Percentiles rank a stretch among this genome's conserved stretches.
These are phyloP conservation scores for Galeopsomyia nigrocyanea DNA, from an alignment of 2,888 invertebrate genomes.

Conservation along the genomic window DNA sequence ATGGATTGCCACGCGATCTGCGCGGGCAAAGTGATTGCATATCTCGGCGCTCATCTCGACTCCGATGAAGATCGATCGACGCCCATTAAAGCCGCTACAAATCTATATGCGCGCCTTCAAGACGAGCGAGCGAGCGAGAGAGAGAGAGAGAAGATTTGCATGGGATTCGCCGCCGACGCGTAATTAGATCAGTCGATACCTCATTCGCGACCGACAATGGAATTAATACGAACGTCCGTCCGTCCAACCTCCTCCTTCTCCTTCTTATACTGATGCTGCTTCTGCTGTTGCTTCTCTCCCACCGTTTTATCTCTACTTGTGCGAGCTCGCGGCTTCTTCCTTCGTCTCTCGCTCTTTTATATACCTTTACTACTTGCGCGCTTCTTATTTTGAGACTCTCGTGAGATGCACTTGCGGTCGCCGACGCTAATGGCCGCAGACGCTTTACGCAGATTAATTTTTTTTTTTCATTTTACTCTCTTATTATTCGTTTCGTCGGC, in stretches of 20 bases:
- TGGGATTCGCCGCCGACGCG: constrained; percentile 35
- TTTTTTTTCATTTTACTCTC: constrained; percentile 2
- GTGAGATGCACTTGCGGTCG: constrained; percentile 20
- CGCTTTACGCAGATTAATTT: constrained; percentile 11
- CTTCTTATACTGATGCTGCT: background rate
- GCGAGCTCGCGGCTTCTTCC: background rate
- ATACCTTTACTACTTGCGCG: background rate
- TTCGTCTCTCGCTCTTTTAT: background rate
- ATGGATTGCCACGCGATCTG: constrained; percentile 61
- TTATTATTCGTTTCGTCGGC: background rate
- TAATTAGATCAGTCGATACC: constrained; percentile 53
- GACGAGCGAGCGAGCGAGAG: too few relatives aligned
- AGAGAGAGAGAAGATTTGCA: constrained; percentile 54
- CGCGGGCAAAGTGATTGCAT: constrained; percentile 61
- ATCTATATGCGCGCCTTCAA: constrained; percentile 53
- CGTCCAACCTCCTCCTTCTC: background rate
- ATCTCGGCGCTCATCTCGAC: constrained; percentile 62
- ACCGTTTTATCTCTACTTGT: background rate
- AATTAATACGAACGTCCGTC: constrained; percentile 42
- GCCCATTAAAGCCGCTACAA: constrained; percentile 58
- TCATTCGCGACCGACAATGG: constrained; percentile 43
- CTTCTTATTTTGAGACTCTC: constrained; percentile 21
- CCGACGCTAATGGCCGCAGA: constrained; percentile 31
- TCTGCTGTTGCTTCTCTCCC: background rate
- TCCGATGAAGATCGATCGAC: constrained; percentile 62